These are phyloP conservation scores for Bacillus rossius DNA, from an alignment of 1,140 invertebrate species.

Conservation along the genomic window DNA sequence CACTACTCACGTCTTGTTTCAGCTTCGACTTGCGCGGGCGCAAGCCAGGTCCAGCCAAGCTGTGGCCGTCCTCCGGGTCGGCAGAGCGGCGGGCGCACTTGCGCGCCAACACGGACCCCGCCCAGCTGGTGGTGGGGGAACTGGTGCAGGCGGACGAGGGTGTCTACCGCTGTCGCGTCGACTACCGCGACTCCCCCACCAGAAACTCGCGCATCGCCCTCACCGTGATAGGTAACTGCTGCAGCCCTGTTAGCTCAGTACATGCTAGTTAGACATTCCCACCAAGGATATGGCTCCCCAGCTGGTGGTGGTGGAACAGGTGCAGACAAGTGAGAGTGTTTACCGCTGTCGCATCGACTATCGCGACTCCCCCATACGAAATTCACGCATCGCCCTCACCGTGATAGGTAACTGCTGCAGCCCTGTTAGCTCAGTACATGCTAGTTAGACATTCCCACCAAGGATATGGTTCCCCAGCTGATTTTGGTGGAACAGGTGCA, in stretches of 20 bases:
- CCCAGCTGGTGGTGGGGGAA: constrained; percentile 59
- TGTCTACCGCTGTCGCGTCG: constrained; percentile 66
- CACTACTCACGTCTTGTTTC: too few relatives aligned
- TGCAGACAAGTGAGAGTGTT: constrained; percentile 56
- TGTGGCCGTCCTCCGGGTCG: constrained; percentile 72
- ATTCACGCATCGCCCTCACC: too few relatives aligned
- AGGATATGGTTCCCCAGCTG: too few relatives aligned
- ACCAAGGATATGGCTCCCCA: too few relatives aligned
- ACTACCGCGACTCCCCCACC: constrained; percentile 65
- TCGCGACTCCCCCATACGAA: too few relatives aligned
- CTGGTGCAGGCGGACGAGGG: constrained; percentile 58
- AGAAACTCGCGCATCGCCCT: constrained; percentile 66
- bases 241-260: too few relatives aligned
- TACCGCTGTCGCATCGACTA: constrained; percentile 63
- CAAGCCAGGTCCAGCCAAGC: constrained; percentile 61
- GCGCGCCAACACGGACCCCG: constrained; percentile 58
- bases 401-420: constrained; percentile 1
- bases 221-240: constrained; percentile 63
- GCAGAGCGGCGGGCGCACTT: constrained; percentile 72
- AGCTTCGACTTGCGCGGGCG: constrained; percentile 77
- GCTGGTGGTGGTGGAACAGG: constrained; percentile 56
- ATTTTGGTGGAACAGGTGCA: constrained; percentile 56
- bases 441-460: too few relatives aligned
- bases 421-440: too few relatives aligned
- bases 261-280: too few relatives aligned